Percentiles rank a stretch among this genome's conserved stretches.
These are phyloP conservation scores for Actinemys pallida DNA, from an alignment of 2,113 vertebrate genomes.

Conservation along the genomic window DNA sequence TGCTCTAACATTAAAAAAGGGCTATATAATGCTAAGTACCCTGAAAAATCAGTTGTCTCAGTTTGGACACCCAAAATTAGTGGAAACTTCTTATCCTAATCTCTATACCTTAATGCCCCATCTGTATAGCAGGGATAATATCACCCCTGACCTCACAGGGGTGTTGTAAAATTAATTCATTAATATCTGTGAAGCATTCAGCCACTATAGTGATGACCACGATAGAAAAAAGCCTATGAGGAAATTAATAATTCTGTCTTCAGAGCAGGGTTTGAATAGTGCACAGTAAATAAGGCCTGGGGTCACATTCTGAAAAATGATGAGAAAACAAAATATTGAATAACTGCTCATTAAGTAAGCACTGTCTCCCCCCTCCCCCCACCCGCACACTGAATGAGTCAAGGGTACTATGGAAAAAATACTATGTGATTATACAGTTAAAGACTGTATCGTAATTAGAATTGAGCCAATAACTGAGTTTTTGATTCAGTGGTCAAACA, in stretches of 20 bases:
- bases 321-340: not conserved
- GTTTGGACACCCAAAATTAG: not conserved
- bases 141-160: not conserved
- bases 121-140: not conserved
- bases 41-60: not conserved
- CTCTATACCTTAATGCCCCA: not conserved
- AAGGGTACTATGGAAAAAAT: not conserved
- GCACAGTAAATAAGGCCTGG: not conserved
- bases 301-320: not conserved
- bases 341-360: not conserved
- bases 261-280: not conserved
- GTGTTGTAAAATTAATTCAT: not conserved
- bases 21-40: not conserved
- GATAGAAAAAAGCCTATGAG: not conserved
- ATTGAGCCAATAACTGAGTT: not conserved
- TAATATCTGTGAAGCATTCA: not conserved
- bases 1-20: not conserved
- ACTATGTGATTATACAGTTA: not conserved
- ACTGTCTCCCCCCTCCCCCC: fast-evolving
- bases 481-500: not conserved
- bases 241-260: not conserved
- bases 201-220: not conserved
- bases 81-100: not conserved
- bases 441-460: not conserved
- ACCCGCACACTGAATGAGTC: not conserved